Base-by-base conservation (phyloP, 2,113 vertebrate species). In the Illadopsis cleaveri region DNA sequence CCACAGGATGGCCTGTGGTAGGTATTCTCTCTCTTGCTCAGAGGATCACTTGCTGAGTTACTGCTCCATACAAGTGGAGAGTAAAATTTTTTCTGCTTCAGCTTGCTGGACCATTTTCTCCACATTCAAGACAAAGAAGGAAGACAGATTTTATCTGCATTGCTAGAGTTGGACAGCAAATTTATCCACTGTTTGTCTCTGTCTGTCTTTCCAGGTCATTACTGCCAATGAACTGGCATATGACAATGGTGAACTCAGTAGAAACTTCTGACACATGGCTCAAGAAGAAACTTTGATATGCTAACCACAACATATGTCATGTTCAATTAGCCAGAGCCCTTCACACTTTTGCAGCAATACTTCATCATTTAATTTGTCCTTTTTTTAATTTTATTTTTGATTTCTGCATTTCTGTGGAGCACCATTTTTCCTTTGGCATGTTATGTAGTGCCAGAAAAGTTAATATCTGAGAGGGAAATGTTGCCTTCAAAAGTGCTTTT, bases 401-500 rank as follows among this genome's bases (percentile, higher is more conserved):
- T 68, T 86, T 76, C 31, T 14, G 15, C 9, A 20, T 64, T 69
- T 94, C 23, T 89, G 17, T 83, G 45, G 47, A 80, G 71, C 25
- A 6, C 15, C 42, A 28, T 50, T 51, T 81, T 92, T 89, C 50
- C 33, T 70, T 77, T 81, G 68, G 50, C 30, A 42, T 27, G 7
- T 57, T 64, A 33, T 35, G 4, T 69, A 54, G 42, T 65, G 75
- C 35, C 51, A 84, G 62, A 91, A 81, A 86, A 83, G 45, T 54
- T 78, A 93, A 84, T n/a, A 89, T 51, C 78, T 90, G 37, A 71
- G 62, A 90, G 77, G 48, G 38, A 91, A 94, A 73, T 94, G 31
- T 93, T 91, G 64, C 5, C 0, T 92, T 94, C 80, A 95, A 68
- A 84, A 96, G 61, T 88, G 61, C 66, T 97, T 97, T 92, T 83